phyloP scores from a whole-genome alignment of 2,797 vertebrate species.

The Oryzias dopingdopingensis region DNA sequence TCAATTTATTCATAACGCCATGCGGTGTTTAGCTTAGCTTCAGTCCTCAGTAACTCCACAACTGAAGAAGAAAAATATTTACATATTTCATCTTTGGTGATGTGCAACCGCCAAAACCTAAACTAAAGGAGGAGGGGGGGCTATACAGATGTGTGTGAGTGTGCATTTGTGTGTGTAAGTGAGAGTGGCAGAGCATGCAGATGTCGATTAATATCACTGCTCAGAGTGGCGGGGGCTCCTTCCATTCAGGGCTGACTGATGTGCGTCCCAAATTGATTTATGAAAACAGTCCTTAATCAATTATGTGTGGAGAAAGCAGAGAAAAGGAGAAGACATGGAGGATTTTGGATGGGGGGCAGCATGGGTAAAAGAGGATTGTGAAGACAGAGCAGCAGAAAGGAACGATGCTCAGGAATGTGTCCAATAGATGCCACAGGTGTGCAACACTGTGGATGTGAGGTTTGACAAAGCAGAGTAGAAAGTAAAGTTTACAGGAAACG shows the following conservation, averaged over 20 bases:
- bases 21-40: constrained; percentile 28
- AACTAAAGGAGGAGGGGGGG: constrained; percentile 56
- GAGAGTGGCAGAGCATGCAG: constrained; percentile 73
- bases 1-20: constrained; percentile 28
- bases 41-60: constrained; percentile 35
- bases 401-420: constrained; percentile 66
- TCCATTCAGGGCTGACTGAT: constrained; percentile 98
- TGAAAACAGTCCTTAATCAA: constrained; percentile 96
- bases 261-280: constrained; percentile 99
- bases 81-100: constrained; percentile 61
- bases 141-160: constrained; percentile 36
- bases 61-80: constrained; percentile 40
- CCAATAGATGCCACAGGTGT: constrained; percentile 62
- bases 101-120: constrained; percentile 41
- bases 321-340: constrained; percentile 58
- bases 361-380: constrained; percentile 45
- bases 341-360: constrained; percentile 32
- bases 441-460: constrained; percentile 43
- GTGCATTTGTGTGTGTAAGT: constrained; percentile 48
- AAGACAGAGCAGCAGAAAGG: constrained; percentile 39
- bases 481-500: no score
- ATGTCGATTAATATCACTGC: constrained; percentile 70
- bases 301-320: constrained; percentile 92
- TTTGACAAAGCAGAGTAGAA: constrained; percentile 26
- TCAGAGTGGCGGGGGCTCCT: constrained; percentile 56